Evolutionary conservation across 2,797 vertebrate species (phyloP), one percentile per base, ranked within the genome.

Genomic region (Aselliscus stoliczkanus): DNA sequence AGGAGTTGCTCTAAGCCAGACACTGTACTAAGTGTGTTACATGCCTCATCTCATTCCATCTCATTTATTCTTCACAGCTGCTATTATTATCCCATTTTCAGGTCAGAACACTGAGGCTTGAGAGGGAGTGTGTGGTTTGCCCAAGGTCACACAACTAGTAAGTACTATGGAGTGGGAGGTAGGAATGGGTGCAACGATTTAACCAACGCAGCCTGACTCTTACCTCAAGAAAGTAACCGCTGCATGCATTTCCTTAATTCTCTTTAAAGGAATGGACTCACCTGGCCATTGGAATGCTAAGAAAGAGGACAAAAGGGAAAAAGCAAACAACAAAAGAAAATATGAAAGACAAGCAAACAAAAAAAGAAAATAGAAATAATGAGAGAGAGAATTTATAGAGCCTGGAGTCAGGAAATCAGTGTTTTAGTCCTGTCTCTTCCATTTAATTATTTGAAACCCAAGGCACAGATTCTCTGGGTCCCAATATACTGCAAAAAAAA

Each of bases 251-350:
- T 82, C 44, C 39, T 64, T 60, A 37, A 44, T 67, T 75, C 29
- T 62, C 17, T 88, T 91, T 79, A 81, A 92, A 95, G 29, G 77
- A 73, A 82, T 65, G 20, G 77, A 34, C 4, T 11, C 62, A 50
- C 20, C 11, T 18, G 27, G n/a, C 14, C 23, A 56, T 3, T 9
- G 3, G 29, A 65, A 23, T 73, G 15, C 34, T 54, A 75, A 80
- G 34, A 85, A 90, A 91, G 52, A 82, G 9, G 20, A 29, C 25
- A 56, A 54, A 76, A 47, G 69, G 47, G 27, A 44, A 70, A 88
- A 82, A 54, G 15, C 37, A 52, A 93, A 73, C 14, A 34, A 31
- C 2, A 64, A 65, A 17, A 62, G 6, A 92, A 95, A 94, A 64
- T 42, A 25, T 9, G 13, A 52, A 82, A 62, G n/a, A n/a, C n/a